Evolutionary conservation across 2,113 vertebrate genomes (phyloP).

Genomic region (Cynoglossus semilaevis): DNA sequence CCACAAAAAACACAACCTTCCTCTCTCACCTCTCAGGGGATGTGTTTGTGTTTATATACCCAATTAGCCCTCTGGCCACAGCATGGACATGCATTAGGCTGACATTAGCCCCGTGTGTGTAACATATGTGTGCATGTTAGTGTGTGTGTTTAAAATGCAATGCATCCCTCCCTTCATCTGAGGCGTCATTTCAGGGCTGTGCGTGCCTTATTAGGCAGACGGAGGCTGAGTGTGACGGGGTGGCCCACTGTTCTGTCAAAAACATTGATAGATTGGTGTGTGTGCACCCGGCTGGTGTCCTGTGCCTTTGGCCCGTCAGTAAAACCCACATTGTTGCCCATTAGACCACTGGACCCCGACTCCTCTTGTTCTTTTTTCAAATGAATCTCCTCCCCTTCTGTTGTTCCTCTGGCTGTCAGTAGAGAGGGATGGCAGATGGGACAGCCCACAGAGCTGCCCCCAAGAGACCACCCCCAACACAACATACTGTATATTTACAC

Average conservation of each 20-base stretch:
- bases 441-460: constrained; percentile 75
- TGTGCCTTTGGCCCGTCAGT: constrained; percentile 65
- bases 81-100: constrained; percentile 70
- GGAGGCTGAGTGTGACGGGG: constrained; percentile 49
- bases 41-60: constrained; percentile 77
- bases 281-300: constrained; percentile 60
- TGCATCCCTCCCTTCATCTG: constrained; percentile 54
- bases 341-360: constrained; percentile 68
- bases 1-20: constrained; percentile 49
- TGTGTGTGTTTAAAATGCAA: constrained; percentile 52
- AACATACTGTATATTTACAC: constrained; percentile 42
- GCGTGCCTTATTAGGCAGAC: constrained; percentile 62
- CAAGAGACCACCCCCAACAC: constrained; percentile 64
- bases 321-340: constrained; percentile 71
- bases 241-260: constrained; percentile 64
- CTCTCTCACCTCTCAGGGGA: constrained; percentile 67
- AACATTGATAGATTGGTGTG: constrained; percentile 67
- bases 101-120: constrained; percentile 71
- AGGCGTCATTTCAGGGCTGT: constrained; percentile 57
- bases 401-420: constrained; percentile 77
- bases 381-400: constrained; percentile 68
- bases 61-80: constrained; percentile 78
- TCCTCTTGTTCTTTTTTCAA: constrained; percentile 64
- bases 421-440: constrained; percentile 82
- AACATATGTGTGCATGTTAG: constrained; percentile 44